These are phyloP conservation scores for Meloidogyne exigua DNA, from an alignment of 1,140 invertebrate genomes.

Conservation along the genomic window DNA sequence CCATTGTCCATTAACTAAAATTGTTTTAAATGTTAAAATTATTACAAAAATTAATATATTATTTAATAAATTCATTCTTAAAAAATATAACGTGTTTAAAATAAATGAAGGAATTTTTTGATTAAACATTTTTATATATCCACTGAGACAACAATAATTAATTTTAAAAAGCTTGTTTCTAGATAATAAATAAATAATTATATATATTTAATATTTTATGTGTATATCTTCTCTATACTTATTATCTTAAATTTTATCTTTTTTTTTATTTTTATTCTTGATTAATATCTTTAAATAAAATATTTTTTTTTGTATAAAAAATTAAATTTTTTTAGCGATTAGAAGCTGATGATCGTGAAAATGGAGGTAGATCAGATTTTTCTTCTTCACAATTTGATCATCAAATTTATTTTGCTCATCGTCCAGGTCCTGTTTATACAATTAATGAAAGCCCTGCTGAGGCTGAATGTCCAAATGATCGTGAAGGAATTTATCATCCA, in stretches of 20 bases:
- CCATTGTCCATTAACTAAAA: conserved; percentile 31
- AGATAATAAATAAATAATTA: neutral
- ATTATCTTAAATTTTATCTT: neutral
- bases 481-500: conserved; percentile 47
- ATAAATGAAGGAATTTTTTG: neutral
- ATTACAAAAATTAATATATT: neutral
- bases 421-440: conserved; percentile 50
- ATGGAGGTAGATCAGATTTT: conserved; percentile 43
- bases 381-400: conserved; percentile 40
- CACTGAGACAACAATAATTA: neutral
- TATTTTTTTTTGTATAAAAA: neutral
- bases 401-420: conserved; percentile 33
- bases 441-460: conserved; percentile 11
- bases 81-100: neutral
- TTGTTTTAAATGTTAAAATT: neutral
- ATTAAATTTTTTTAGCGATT: conserved; percentile 41
- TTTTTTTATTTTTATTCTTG: neutral
- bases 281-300: neutral
- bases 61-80: no score
- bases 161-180: conserved; percentile 4
- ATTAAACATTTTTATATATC: neutral
- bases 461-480: conserved; percentile 10
- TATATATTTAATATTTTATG: neutral
- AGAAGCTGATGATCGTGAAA: conserved; percentile 56
- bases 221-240: neutral